phyloP scores from a whole-genome alignment of 2,888 invertebrate genomes.

The Drosophila neonasuta region DNA sequence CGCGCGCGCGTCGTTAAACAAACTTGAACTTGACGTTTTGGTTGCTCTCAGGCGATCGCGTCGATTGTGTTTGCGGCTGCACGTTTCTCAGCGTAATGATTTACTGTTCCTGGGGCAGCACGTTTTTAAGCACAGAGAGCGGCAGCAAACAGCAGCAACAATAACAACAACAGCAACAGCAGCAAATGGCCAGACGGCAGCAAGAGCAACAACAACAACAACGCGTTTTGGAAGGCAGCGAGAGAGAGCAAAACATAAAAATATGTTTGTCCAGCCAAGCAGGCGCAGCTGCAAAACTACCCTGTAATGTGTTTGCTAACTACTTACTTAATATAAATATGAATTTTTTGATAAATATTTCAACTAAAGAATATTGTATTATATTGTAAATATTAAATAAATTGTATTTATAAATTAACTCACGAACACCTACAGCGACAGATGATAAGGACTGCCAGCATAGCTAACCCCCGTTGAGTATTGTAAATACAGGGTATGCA shows the following conservation, averaged over 20 bases:
- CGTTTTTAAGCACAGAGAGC: slow-evolving; percentile 79
- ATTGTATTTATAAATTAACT: too few relatives aligned
- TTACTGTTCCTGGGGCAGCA: slow-evolving; percentile 81
- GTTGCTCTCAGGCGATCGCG: slow-evolving; percentile 36
- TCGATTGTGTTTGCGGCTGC: slow-evolving; percentile 54
- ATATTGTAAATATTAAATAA: too few relatives aligned
- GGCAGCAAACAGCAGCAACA: slow-evolving; percentile 22
- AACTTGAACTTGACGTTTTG: slow-evolving; percentile 67
- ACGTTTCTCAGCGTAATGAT: slow-evolving; percentile 82
- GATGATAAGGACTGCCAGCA: too few relatives aligned
- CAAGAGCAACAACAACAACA: slow-evolving; percentile 28
- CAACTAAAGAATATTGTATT: too few relatives aligned
- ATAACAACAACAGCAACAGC: slow-evolving; percentile 5
- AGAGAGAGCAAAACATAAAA: slow-evolving; percentile 19
- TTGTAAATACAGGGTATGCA: slow-evolving; percentile 31
- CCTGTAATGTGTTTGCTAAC: slow-evolving; percentile 13
- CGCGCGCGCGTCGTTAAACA: slow-evolving; percentile 42
- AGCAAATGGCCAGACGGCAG: slow-evolving; percentile 16
- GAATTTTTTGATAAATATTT: not conserved
- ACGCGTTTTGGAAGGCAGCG: slow-evolving; percentile 30
- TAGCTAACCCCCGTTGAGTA: not conserved
- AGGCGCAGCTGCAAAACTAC: slow-evolving; percentile 12
- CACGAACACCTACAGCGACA: too few relatives aligned
- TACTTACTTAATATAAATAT: not conserved
- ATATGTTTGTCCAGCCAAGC: slow-evolving; percentile 6